Evolutionary conservation across 2,888 invertebrate genomes (phyloP), one percentile per base, ranked within the genome.

Genomic region (Drosophila emarginata): DNA sequence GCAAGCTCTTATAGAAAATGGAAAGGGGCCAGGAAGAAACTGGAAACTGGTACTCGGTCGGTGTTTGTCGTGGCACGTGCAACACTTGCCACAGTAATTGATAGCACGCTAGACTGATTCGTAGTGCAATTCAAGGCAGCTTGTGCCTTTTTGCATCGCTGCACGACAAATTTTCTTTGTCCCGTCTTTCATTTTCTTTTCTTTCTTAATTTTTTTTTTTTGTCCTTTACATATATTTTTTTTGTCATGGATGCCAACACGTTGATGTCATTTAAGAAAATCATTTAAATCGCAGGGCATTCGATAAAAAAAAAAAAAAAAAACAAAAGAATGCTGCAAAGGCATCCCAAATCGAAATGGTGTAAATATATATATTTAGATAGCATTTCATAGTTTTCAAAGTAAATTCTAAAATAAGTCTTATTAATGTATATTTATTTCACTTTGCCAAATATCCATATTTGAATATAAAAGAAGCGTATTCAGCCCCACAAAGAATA

Each of bases 11-110:
- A 40, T 40, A 18, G 18, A 54, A 15, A 54, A 32, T 12, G 32
- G 54, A 5, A 12, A 12, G 58, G 23, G 9, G 39, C 21, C 23
- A 57, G 72, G 72, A 28, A 61, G 61, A 21, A 7, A 26, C 7
- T 36, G 65, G 56, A 15, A 12, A 15, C 51, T 15, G 64, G 68
- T 58, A 68, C 39, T 70, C 61, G 45, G 60, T 61, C 63, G 61
- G 59, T 59, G 56, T 71, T 65, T 45, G 45, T 45, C 54, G 72
- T 78, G 77, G 77, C 81, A 80, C 87, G 83, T 84, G 88, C 88
- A 85, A 85, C 84, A 84, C 88, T 84, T 82, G 88, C 88, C 80
- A 78, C 78, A 85, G 84, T 84, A 84, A 84, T 84, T 84, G 84
- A 84, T 84, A 87, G 88, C 88, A 84, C 77, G 84, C 88, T 78